phyloP scores from a whole-genome alignment of 2,888 invertebrate genomes.

The Penaeus monodon region DNA sequence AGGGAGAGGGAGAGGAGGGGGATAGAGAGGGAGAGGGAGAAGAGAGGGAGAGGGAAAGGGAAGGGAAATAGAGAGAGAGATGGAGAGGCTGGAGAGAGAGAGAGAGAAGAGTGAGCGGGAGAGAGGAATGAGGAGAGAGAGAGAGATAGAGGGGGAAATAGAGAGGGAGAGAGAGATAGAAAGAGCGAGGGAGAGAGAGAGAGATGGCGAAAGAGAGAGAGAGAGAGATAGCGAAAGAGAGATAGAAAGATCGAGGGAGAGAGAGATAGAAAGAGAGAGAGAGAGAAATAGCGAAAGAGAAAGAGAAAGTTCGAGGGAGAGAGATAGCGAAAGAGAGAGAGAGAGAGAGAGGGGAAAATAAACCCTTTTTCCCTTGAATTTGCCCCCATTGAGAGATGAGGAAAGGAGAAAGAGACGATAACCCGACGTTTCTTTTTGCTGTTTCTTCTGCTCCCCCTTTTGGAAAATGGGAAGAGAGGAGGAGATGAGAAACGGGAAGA shows the following conservation, averaged over 20 bases:
- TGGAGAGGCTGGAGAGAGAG: neutral
- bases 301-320: neutral
- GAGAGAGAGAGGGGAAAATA: no score
- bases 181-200: neutral
- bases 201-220: neutral
- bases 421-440: no score
- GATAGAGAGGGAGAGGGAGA: neutral
- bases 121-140: neutral
- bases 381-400: no score
- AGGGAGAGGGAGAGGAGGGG: neutral
- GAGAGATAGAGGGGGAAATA: neutral
- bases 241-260: neutral
- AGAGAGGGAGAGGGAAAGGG: neutral
- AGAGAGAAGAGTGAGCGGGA: neutral
- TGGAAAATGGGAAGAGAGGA: no score
- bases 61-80: neutral
- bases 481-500: no score
- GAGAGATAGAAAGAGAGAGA: neutral
- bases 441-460: no score
- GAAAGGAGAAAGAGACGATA: no score
- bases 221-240: neutral
- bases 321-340: neutral
- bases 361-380: no score
- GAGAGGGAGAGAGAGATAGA: neutral
- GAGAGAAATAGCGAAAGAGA: neutral